Evolutionary conservation across 2,888 invertebrate species (phyloP).

Genomic region (Morpho achilles): DNA sequence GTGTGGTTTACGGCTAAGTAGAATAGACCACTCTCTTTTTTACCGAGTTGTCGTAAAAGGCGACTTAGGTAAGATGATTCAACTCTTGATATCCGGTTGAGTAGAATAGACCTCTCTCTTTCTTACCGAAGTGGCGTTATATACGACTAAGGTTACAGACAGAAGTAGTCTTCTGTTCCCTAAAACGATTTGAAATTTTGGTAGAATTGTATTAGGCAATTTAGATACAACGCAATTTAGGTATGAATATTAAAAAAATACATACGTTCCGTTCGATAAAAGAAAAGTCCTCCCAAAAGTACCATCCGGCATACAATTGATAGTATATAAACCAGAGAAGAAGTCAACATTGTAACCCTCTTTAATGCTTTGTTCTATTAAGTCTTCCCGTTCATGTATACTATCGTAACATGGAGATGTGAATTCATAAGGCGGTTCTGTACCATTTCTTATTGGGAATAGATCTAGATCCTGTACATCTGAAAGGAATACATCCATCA

Average conservation of each 20-base stretch:
- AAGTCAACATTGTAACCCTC: slow-evolving; percentile 56
- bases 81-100: too few species aligned
- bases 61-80: too few species aligned
- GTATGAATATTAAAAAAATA: slow-evolving; percentile 15
- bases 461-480: slow-evolving; percentile 51
- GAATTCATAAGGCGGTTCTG: slow-evolving; percentile 50
- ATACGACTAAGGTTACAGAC: too few species aligned
- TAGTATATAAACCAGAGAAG: slow-evolving; percentile 35
- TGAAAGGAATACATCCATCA: slow-evolving; percentile 28
- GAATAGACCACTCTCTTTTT: too few species aligned
- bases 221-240: too few species aligned
- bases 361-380: slow-evolving; percentile 43
- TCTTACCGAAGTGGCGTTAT: too few species aligned
- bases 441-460: slow-evolving; percentile 45
- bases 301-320: slow-evolving; percentile 59
- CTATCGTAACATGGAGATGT: slow-evolving; percentile 55
- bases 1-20: too few species aligned
- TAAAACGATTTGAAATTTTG: too few species aligned
- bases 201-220: too few species aligned
- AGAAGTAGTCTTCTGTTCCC: too few species aligned
- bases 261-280: slow-evolving; percentile 50
- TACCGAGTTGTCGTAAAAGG: too few species aligned
- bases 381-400: slow-evolving; percentile 36
- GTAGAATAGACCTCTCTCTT: too few species aligned
- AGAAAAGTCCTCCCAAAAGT: slow-evolving; percentile 45